These are phyloP conservation scores for Drosophila eugracilis DNA, from an alignment of 1,140 invertebrate species.

Conservation along the genomic window DNA sequence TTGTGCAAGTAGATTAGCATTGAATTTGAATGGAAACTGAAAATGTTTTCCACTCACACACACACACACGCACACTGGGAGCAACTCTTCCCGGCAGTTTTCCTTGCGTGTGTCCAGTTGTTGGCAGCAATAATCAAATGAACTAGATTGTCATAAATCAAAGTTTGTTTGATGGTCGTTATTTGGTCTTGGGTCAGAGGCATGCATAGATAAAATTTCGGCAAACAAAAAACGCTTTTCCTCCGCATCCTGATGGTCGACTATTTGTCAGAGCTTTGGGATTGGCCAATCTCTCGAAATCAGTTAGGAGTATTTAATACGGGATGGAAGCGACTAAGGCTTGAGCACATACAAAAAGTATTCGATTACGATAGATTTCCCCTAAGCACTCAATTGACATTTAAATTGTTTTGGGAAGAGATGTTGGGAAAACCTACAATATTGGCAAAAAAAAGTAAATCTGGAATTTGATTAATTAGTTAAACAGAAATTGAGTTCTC, in stretches of 20 bases:
- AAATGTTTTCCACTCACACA: constrained; percentile 64
- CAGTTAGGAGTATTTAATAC: constrained; percentile 38
- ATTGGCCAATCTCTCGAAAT: constrained; percentile 9
- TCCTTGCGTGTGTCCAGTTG: constrained; percentile 18
- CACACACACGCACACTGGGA: not conserved
- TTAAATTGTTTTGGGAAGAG: constrained; percentile 12
- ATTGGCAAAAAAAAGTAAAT: constrained; percentile 13
- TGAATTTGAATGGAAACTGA: constrained; percentile 80
- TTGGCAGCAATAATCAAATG: constrained; percentile 73
- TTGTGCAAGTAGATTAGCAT: constrained; percentile 78
- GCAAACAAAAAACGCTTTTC: constrained; percentile 40
- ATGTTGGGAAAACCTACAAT: constrained; percentile 2
- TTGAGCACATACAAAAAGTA: constrained; percentile 31
- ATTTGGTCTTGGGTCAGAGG: constrained; percentile 57
- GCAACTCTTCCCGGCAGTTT: constrained; percentile 6
- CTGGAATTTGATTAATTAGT: constrained; percentile 17
- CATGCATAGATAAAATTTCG: constrained; percentile 66
- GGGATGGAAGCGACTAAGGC: constrained; percentile 6
- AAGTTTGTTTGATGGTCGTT: constrained; percentile 70
- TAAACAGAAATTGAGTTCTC: not conserved
- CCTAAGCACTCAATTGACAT: constrained; percentile 18
- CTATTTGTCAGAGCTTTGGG: constrained; percentile 62
- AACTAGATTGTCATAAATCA: constrained; percentile 80
- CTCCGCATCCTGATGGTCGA: constrained; percentile 35
- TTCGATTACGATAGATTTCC: constrained; percentile 33